Base-by-base conservation (phyloP, 2,888 invertebrate genomes). In the Steromphala cineraria region DNA sequence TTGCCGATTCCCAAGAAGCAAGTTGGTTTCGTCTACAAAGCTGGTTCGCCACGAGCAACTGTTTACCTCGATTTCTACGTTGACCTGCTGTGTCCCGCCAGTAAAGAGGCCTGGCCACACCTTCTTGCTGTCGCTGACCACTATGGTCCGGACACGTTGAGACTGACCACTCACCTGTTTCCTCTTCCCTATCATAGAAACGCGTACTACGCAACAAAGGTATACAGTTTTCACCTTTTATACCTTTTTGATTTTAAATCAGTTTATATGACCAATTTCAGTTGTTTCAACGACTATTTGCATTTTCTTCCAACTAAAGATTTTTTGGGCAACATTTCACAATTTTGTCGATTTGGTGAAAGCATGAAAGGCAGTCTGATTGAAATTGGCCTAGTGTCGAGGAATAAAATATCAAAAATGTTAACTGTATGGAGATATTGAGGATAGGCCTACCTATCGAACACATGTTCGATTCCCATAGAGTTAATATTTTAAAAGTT, bases 121-220 rank as follows among this genome's bases (percentile, higher is more conserved):
- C 67, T 89, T 4, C 81, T 83, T 46, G 75, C 85, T 67, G 87
- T 92, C 15, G 89, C 90, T 0, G 82, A 87, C 17, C 56, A 84
- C 67, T 92, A 90, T 82, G 90, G 89, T 0, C 56, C 85, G 1
- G 40, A 81, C 15, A 80, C 67, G 0, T 80, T 92, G 7, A 83
- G 81, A 67, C 82, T 91, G 24, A 86, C 83, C 7, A 67, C 89
- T 0, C 89, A 91, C 56, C 85, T 89, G 78, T 90, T 91, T 75
- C 90, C 90, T 7, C 84, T 92, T 36, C 91, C 92, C 0, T 92
- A 90, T 85, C 91, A 91, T 79, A 85, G 89, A 36, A 89, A 89
- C 76, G 85, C 90, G 10, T 91, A 86, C 78, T 77, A 86, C 0
- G 86, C 88, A 13, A 87, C 90, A 7, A 89, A 88, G 82, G 91